Base-by-base conservation (phyloP, 2,113 vertebrate genomes). In the Struthidea cinerea region DNA sequence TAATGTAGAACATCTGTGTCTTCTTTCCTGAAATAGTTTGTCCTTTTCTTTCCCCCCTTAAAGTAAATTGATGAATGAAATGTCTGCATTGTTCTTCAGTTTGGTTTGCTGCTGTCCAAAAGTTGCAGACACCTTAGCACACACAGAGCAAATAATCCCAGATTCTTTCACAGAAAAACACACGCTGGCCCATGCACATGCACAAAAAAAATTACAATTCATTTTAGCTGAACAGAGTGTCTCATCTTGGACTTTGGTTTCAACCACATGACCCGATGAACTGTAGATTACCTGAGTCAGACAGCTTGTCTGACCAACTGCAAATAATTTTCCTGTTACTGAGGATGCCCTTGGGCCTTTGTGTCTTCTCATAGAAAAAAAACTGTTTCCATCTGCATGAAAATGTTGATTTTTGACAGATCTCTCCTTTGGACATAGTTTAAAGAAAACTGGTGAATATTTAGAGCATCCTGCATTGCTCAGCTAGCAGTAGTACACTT, bases 221-320 rank as follows among this genome's bases (percentile, higher is more conserved):
- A 76, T 82, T 89, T 89, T 26, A 69, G 53, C 63, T 91, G 74
- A 91, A 46, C 20, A 42, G 13, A 86, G 7, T 26, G 3, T 85
- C 71, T 94, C 47, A 7, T 93, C 82, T 47, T 76, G 53, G 81
- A 79, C 84, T 87, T 95, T 21, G 74, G 57, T 83, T 95, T 94
- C 78, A 91, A 88, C 39, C 28, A 79, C 84, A 78, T 93, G 91
- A 95, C 89, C 93, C 0, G 33, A 97, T 96, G 94, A 96, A 94
- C 93, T 90, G 55, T 55, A 95, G 89, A 97, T 96, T 96, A 95
- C 89, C 96, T 94, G 82, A 95, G 70, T 90, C 84, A 96, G 95
- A 93, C 91, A 87, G 63, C 41, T 89, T 85, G 87, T 95, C 93
- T 95, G 84, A 93, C 84, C 4, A 26, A 91, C 95, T 94, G 93